Percentiles rank a stretch among this genome's conserved stretches.
Conservation (phyloP, 2,113 vertebrate species). For the Callithrix jacchus region DNA sequence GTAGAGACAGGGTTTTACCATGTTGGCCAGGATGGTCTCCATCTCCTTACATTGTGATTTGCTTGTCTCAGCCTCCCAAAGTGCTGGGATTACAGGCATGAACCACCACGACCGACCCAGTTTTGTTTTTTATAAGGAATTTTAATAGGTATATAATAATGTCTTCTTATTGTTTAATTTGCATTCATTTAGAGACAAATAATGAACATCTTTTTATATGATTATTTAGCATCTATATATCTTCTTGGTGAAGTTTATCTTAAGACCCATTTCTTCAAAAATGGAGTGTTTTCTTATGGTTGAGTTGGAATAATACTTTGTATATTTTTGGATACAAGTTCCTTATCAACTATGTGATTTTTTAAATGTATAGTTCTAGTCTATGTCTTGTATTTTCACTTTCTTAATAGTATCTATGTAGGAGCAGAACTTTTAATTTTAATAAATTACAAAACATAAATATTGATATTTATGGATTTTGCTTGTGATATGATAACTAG, state of each 20-base stretch:
- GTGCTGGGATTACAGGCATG: no score
- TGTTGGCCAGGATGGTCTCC: no score
- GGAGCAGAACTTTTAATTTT: neutral
- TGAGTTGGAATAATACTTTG: neutral
- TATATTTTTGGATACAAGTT: neutral
- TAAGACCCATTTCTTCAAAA: neutral
- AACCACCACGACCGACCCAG: no score
- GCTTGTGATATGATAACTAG: no score
- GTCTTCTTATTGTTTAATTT: neutral
- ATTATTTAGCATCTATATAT: neutral
- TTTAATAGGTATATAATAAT: neutral
- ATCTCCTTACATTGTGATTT: no score
- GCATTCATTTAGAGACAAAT: neutral
- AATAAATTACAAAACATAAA: neutral
- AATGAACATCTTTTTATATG: neutral
- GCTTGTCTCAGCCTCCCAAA: no score
- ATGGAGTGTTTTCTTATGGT: neutral
- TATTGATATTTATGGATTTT: neutral
- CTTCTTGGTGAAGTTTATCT: neutral
- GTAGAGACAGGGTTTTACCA: no score
- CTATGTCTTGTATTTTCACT: neutral
- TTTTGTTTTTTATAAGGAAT: neutral
- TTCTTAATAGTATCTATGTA: neutral
- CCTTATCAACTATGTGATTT: neutral
- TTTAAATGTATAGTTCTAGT: neutral